A percentile compares a stretch with the other conserved stretches of the same genome.
Evolutionary conservation across 1,140 invertebrate genomes (phyloP).

Genomic region (Diorhabda elongata): DNA sequence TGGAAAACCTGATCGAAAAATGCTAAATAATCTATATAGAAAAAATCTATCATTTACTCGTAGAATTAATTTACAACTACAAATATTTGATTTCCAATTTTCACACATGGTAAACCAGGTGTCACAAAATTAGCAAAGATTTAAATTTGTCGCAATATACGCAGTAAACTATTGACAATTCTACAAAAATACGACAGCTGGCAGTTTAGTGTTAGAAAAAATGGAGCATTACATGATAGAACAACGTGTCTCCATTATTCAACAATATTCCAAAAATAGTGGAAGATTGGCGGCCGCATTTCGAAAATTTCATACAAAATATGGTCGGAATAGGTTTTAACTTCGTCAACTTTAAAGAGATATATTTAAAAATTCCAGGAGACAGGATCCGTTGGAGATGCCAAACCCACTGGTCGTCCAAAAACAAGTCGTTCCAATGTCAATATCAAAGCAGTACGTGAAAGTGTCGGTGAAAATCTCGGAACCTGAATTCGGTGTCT

Average conservation of each 20-base stretch:
- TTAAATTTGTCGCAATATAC: neutral
- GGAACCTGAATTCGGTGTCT: no score
- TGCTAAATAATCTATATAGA: no score
- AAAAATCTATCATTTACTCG: no score
- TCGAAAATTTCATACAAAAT: slow-evolving; percentile 34
- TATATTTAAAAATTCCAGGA: slow-evolving; percentile 32
- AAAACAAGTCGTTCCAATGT: slow-evolving; percentile 15
- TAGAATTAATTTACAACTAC: no score
- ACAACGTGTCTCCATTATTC: slow-evolving; percentile 28
- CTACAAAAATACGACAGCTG: slow-evolving; percentile 24
- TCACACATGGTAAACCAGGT: neutral
- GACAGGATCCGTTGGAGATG: slow-evolving; percentile 28
- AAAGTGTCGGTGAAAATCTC: no score
- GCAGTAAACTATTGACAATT: slow-evolving; percentile 7
- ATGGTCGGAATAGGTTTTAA: slow-evolving; percentile 34
- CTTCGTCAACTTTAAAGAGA: slow-evolving; percentile 30
- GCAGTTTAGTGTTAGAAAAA: slow-evolving; percentile 29
- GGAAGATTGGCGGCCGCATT: slow-evolving; percentile 30
- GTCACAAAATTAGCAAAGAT: neutral
- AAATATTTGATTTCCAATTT: no score
- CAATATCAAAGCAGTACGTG: neutral
- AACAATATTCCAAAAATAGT: slow-evolving; percentile 38
- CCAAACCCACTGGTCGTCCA: slow-evolving; percentile 39
- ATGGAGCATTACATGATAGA: slow-evolving; percentile 25
- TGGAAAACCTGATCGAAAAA: no score